Conservation (phyloP, 1,140 invertebrate genomes). For the Scaptodrosophila lebanonensis region DNA sequence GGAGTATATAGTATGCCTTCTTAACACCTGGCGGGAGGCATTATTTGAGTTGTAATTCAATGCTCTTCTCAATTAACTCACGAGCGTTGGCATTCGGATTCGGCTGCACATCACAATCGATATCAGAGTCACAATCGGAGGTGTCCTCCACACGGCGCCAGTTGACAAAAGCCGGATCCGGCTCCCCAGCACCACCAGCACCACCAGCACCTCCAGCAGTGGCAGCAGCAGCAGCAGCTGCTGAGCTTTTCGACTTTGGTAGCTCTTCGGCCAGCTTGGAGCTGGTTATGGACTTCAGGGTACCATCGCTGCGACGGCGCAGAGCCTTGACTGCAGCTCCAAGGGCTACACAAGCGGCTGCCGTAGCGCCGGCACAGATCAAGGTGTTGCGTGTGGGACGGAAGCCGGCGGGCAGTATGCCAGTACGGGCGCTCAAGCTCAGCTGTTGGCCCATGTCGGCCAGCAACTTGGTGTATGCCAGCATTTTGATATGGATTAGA, state of each 20-base stretch:
- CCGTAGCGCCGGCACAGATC: slow-evolving; percentile 30
- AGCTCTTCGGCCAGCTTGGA: too few relatives aligned
- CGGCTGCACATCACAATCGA: not conserved
- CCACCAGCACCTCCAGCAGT: too few relatives aligned
- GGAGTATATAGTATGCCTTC: slow-evolving; percentile 4
- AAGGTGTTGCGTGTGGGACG: slow-evolving; percentile 26
- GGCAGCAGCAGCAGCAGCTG: too few relatives aligned
- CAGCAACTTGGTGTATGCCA: slow-evolving; percentile 3
- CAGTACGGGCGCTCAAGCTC: slow-evolving; percentile 1
- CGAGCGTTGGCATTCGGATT: not conserved
- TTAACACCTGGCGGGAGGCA: not conserved
- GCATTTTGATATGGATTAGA: not conserved
- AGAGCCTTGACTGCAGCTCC: slow-evolving; percentile 21
- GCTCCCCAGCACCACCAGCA: too few relatives aligned
- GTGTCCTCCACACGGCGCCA: not conserved
- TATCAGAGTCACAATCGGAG: slow-evolving; percentile 2
- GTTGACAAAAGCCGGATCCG: too few relatives aligned
- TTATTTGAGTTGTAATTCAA: too few relatives aligned
- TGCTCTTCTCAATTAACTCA: not conserved
- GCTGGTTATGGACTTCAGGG: too few relatives aligned
- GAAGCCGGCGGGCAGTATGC: not conserved
- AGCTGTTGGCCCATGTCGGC: slow-evolving; percentile 5
- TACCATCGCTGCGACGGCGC: slow-evolving; percentile 1
- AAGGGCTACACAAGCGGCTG: slow-evolving; percentile 23
- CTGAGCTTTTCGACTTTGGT: too few relatives aligned